A percentile compares a stretch with the other conserved stretches of the same genome.
Conservation (phyloP, 2,888 invertebrate species). For the Stenotaenia linearis region DNA sequence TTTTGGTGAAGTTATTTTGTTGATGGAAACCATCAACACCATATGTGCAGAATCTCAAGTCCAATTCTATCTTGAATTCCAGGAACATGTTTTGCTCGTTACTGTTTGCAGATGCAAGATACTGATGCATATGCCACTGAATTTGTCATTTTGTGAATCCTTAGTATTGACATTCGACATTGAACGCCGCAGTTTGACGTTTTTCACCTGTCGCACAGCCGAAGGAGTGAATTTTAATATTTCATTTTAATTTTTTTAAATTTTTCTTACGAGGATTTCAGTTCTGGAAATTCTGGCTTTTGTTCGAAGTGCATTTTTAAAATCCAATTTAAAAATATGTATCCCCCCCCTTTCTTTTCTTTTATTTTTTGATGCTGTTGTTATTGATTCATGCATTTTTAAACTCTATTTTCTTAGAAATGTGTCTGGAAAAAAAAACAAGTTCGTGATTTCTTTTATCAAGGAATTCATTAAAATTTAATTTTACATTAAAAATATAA, state of each 20-base stretch:
- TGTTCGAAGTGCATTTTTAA: too few relatives aligned
- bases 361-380: too few relatives aligned
- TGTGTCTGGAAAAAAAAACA: neutral
- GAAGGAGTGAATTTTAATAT: too few relatives aligned
- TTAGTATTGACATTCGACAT: neutral
- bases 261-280: too few relatives aligned
- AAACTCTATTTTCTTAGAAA: neutral
- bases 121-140: neutral
- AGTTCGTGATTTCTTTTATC: neutral
- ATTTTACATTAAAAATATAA: neutral
- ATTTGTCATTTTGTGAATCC: constrained; percentile 5
- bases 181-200: neutral
- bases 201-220: neutral
- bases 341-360: too few relatives aligned
- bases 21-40: constrained; percentile 15
- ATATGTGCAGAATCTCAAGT: neutral
- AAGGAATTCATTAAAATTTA: neutral
- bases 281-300: too few relatives aligned
- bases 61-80: neutral
- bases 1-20: neutral
- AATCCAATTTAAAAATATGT: too few relatives aligned
- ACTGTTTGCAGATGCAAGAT: neutral
- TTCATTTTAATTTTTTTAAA: too few relatives aligned
- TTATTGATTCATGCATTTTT: neutral
- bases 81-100: constrained; percentile 1